Conservation (phyloP, 2,113 vertebrate genomes). For the Apodemus speciosus region DNA sequence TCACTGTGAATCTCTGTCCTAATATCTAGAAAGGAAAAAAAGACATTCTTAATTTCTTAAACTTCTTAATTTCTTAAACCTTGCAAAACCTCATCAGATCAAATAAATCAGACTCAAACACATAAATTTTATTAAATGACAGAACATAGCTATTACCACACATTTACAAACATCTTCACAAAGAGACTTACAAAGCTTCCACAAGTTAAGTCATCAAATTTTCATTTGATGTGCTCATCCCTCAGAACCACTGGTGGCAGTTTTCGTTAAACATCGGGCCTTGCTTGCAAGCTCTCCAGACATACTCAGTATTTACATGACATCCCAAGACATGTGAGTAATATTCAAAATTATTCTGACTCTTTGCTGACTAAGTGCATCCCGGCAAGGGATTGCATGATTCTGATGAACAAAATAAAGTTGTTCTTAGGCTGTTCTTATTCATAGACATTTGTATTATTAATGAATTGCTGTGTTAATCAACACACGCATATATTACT, state of each 20-base stretch:
- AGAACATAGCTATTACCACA: not conserved
- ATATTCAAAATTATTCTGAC: not conserved
- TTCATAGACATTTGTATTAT: not conserved
- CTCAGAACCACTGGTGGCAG: not conserved
- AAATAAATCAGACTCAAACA: not conserved
- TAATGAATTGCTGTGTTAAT: not conserved
- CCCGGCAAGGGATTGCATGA: not conserved
- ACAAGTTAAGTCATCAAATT: not conserved
- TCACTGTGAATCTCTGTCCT: not conserved
- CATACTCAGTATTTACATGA: too few relatives aligned
- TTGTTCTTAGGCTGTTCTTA: not conserved
- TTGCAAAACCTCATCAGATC: not conserved
- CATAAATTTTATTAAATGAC: not conserved
- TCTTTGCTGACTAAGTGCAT: not conserved
- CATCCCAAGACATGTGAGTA: not conserved
- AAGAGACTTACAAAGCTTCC: fast-evolving
- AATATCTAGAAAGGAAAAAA: not conserved
- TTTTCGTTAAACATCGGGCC: too few relatives aligned
- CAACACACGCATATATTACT: not conserved
- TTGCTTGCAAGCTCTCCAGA: fast-evolving
- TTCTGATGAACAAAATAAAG: not conserved
- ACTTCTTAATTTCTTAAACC: not conserved
- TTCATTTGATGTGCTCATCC: not conserved
- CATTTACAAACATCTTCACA: not conserved
- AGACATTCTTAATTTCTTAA: not conserved